Base-by-base conservation (phyloP, 2,113 vertebrate species). In the Rhinogobius similis region DNA sequence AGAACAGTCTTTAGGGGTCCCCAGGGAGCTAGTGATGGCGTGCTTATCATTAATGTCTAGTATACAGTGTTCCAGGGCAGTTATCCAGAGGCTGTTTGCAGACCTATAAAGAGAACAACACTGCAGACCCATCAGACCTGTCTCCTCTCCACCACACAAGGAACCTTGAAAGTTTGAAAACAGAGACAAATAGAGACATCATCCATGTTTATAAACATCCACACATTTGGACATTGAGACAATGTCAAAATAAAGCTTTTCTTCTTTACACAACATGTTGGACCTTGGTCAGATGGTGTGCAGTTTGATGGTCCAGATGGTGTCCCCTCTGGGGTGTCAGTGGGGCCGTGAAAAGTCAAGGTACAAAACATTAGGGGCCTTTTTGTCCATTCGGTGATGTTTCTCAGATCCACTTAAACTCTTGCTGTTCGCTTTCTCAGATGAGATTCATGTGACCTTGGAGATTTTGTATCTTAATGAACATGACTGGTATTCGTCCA, bases 241-340 rank as follows among this genome's bases (percentile, higher is more conserved):
- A 50, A 67, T 70, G 38, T 76, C 58, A 80, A 81, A 88, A 73
- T 67, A 74, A 73, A 82, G 43, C 72, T 26, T 70, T 75, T 26
- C n/a, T 46, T 56, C 27, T 26, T 39, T 26, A 59, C 67, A 23
- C 13, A 46, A 50, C 48, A 38, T 46, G 18, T 32, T 65, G 55
- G 63, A 69, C 68, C 68, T 72, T 74, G 78, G 65, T 39, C 79
- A 84, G 77, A 84, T 87, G 79, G 76, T 67, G 24, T 69, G n/a
- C n/a, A n/a, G n/a, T n/a, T n/a, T n/a, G n/a, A n/a, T n/a, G n/a
- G 72, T 75, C 75, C 79, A 84, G 77, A 84, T 87, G 79, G 76
- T 67, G 24, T 69, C 65, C 9, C 10, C 16, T 73, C 67, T 56
- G 58, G 32, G 66, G 56, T 58, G 26, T 18, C 26, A 8, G 5